Base-by-base conservation (phyloP, 2,888 invertebrate species). In the Liopterus haemorrhoidalis region DNA sequence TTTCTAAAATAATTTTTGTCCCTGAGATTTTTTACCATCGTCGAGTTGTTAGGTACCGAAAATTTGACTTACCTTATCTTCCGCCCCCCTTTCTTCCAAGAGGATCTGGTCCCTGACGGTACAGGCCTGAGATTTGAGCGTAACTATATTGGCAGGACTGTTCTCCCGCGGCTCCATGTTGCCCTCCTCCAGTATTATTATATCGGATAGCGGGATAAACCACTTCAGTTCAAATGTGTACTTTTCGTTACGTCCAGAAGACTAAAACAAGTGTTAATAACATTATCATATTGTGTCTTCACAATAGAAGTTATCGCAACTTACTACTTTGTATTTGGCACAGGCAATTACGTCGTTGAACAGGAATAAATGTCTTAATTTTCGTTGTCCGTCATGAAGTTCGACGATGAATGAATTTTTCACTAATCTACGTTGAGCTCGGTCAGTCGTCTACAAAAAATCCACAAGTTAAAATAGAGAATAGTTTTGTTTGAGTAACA, bases 401-500 rank as follows among this genome's bases (percentile, higher is more conserved):
- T 95, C 94, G 15, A 95, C 93, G 50, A 94, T 88, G 63, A 93
- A 92, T 0, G 93, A 92, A 68, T 93, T 93, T 68, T 92, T 93
- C 19, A 93, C 91, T 60, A 95, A 78, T 64, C 92, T 81, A 51
- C 91, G 76, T 63, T 90, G 84, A 46, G 88, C 83, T 55, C 86
- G 75, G 60, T 87, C 87, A 35, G 81, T 78, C 57, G 79, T 81
- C 85, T 85, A 63, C 11, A 66, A 66, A 54, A 52, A 40, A n/a
- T n/a, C n/a, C n/a, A n/a, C n/a, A n/a, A n/a, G n/a, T n/a, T n/a
- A n/a, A n/a, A n/a, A 46, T 21, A 43, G 35, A 24, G 33, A 49
- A 40, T 33, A 12, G 41, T 28, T 16, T 18, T 18, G n/a, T n/a
- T n/a, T n/a, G n/a, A n/a, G n/a, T n/a, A n/a, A n/a, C n/a, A n/a